These are phyloP conservation scores for Vanessa tameamea DNA, from an alignment of 1,140 invertebrate genomes.

Conservation along the genomic window DNA sequence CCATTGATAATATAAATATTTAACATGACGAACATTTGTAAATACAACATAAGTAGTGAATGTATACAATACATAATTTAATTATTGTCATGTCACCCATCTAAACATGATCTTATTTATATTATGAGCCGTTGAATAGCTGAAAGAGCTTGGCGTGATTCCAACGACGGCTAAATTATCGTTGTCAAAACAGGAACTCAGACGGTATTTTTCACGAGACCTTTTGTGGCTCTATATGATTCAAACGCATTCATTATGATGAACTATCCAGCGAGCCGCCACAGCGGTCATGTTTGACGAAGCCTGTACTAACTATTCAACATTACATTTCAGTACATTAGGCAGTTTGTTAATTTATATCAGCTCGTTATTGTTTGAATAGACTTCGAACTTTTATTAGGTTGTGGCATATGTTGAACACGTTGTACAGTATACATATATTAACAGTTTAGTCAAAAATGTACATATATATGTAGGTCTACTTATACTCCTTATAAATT, in stretches of 20 bases:
- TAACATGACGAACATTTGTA: too few relatives aligned
- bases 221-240: constrained; percentile 14
- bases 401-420: too few relatives aligned
- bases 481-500: too few relatives aligned
- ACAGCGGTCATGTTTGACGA: neutral
- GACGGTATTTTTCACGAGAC: constrained; percentile 11
- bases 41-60: too few relatives aligned
- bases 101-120: constrained; percentile 19
- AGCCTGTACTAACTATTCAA: constrained; percentile 1
- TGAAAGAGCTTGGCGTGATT: constrained; percentile 12
- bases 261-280: neutral
- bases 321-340: constrained; percentile 7
- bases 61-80: neutral
- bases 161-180: constrained; percentile 22
- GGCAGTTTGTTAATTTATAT: neutral
- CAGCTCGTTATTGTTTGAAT: neutral
- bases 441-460: too few relatives aligned
- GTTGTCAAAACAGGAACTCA: constrained; percentile 32
- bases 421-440: too few relatives aligned
- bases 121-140: constrained; percentile 19
- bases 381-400: too few relatives aligned
- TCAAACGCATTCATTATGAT: constrained; percentile 3
- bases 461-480: too few relatives aligned
- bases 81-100: constrained; percentile 7
- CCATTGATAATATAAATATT: too few relatives aligned